Conservation (phyloP, 2,113 vertebrate species). For the Lophotis ruficrista region DNA sequence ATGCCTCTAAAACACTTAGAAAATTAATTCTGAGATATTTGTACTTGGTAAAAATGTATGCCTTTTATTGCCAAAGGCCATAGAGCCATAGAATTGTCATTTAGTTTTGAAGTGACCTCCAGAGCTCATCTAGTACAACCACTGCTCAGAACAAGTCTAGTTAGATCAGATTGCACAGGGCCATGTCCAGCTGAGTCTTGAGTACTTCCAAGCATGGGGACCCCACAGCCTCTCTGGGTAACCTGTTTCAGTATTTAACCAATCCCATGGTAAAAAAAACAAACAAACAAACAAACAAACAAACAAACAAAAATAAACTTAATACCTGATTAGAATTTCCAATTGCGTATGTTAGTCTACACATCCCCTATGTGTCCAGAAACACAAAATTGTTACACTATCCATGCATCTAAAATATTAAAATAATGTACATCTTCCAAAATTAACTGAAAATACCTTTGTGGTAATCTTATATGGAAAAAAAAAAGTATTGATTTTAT, state of each 20-base stretch:
- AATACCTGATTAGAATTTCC: background rate
- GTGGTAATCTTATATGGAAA: rapidly evolving
- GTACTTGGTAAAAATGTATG: background rate
- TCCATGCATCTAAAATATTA: background rate
- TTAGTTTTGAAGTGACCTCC: background rate
- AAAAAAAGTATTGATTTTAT: background rate
- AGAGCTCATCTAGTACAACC: background rate
- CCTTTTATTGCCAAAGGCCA: background rate
- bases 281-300: no score
- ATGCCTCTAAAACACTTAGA: background rate
- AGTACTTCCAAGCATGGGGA: background rate
- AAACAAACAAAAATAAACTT: background rate
- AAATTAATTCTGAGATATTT: background rate
- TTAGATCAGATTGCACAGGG: background rate
- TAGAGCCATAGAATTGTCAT: background rate
- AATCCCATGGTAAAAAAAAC: rapidly evolving
- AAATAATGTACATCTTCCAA: background rate
- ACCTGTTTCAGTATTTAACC: background rate
- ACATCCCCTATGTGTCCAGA: background rate
- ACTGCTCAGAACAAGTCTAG: background rate
- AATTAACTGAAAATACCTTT: background rate
- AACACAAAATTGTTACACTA: background rate
- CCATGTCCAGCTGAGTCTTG: rapidly evolving
- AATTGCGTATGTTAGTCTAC: background rate
- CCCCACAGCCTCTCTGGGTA: background rate